These are phyloP conservation scores for Drosophila lini DNA, from an alignment of 1,140 invertebrate species.

Conservation along the genomic window DNA sequence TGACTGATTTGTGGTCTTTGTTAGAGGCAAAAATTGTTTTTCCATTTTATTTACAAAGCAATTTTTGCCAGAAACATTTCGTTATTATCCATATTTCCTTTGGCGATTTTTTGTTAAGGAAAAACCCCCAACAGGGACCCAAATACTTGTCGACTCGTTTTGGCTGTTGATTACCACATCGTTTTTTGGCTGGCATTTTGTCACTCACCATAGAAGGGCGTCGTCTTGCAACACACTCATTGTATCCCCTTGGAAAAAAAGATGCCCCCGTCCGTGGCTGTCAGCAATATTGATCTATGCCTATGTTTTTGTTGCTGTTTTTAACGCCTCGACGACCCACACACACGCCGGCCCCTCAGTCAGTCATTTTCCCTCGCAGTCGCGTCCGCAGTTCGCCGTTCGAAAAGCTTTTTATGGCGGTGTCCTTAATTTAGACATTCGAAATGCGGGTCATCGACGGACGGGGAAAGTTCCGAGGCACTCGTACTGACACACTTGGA, in stretches of 20 bases:
- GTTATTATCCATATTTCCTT: conserved; percentile 5
- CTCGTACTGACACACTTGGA: conserved; percentile 43
- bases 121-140: conserved; percentile 15
- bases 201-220: conserved; percentile 66
- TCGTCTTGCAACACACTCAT: conserved; percentile 27
- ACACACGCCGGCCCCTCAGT: conserved; percentile 46
- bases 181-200: conserved; percentile 67
- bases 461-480: conserved; percentile 46
- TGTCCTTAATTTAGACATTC: conserved; percentile 80
- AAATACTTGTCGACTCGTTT: conserved; percentile 48
- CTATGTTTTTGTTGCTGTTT: conserved; percentile 52
- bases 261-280: conserved; percentile 31
- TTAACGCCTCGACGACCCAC: conserved; percentile 71
- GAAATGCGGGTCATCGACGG: conserved; percentile 72
- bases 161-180: conserved; percentile 64
- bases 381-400: conserved; percentile 3
- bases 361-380: conserved; percentile 37
- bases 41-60: conserved; percentile 3
- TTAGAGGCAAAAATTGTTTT: conserved; percentile 16
- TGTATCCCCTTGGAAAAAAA: neutral
- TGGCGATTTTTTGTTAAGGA: neutral
- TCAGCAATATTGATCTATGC: conserved; percentile 78
- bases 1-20: conserved; percentile 69
- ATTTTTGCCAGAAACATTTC: conserved; percentile 1
- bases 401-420: conserved; percentile 72